Base-by-base conservation (phyloP, 1,140 invertebrate species). In the Ericerus pela region DNA sequence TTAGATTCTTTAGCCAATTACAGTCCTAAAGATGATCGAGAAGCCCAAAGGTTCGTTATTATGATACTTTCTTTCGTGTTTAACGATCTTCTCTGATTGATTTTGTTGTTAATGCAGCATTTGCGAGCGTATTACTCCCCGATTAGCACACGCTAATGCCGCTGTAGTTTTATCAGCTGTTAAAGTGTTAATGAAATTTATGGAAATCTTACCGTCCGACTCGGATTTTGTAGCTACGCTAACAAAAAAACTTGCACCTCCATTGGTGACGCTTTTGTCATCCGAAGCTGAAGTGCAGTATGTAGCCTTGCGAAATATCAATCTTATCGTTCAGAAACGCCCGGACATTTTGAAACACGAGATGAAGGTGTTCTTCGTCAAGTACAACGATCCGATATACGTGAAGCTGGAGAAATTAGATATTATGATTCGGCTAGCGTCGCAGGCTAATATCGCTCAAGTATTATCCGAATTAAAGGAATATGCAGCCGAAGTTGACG, bases 281-380 rank as follows among this genome's bases (percentile, higher is more conserved):
- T 95, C 93, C 0, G 96, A 99, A 71, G 92, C 96, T 5, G 96
- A 99, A 73, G 88, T 99, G 51, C 96, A 99, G 72, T 99, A 99
- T 68, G 96, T 99, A 11, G 96, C 96, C 2, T 73, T 99, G 30
- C 72, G 96, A 57, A 99, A 99, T 69, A 99, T 99, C 62, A 99
- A 99, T 72, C 76, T 99, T 1, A 98, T 99, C 63, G 96, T 99
- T 18, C 96, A 99, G 70, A 99, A 99, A 69, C 78, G 96, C 54
- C 91, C 94, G 0, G 96, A 99, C 60, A 97, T 99, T 61, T 70
- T 99, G n/a, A 99, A 99, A 68, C 94, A 99, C 65, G 96, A 99
- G 72, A 99, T 99, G 95, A 99, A 99, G 76, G 96, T 93, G 27
- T 99, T 99, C 73, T 99, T 99, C 69, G 96, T 99, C 14, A 99